Evolutionary conservation across 2,113 vertebrate species (phyloP).

Genomic region (Calyptomena viridis): DNA sequence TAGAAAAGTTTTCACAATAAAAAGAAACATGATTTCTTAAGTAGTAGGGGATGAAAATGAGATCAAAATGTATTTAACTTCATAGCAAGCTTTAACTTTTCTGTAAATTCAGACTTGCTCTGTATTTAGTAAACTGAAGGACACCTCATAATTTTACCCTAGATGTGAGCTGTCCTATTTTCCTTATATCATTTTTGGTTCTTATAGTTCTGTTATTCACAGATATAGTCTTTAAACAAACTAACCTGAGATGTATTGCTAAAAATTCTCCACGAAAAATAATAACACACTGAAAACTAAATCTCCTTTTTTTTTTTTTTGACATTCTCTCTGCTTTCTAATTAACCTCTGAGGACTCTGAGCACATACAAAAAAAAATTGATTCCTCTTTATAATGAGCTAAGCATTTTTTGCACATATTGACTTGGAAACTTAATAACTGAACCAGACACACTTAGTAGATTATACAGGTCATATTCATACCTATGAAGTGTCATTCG

Average conservation of each 20-base stretch:
- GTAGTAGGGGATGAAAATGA: not conserved
- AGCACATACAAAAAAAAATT: not conserved
- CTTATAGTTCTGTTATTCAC: not conserved
- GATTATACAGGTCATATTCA: not conserved
- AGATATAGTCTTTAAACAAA: not conserved
- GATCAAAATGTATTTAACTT: not conserved
- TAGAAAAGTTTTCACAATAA: not conserved
- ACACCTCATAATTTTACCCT: not conserved
- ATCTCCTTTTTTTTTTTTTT: too few relatives aligned
- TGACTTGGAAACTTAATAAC: not conserved
- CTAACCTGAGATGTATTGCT: not conserved
- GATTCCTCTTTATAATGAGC: not conserved
- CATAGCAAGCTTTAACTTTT: not conserved
- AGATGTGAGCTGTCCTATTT: not conserved
- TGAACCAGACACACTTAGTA: not conserved
- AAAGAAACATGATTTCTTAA: not conserved
- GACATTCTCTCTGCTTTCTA: not conserved
- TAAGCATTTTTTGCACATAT: not conserved
- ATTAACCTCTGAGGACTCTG: not conserved
- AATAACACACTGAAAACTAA: not conserved
- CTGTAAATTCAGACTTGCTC: not conserved
- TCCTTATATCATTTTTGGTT: not conserved
- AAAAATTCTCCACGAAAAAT: not conserved
- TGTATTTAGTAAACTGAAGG: not conserved
- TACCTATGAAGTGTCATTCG: not conserved